These are phyloP conservation scores for Ellobius talpinus DNA, from an alignment of 2,113 vertebrate genomes.

Conservation along the genomic window DNA sequence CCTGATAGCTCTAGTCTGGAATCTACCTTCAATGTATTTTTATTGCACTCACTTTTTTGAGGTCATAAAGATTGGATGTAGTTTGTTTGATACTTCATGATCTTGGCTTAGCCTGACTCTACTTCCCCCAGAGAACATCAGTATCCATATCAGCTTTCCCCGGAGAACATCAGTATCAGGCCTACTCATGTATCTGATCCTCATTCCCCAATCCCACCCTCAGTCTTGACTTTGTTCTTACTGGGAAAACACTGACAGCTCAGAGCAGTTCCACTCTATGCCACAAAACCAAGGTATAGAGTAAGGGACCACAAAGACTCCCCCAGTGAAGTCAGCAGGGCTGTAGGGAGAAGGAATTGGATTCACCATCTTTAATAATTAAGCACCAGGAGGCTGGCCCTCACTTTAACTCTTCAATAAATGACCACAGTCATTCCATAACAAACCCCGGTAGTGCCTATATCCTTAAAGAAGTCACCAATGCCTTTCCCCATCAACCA, in stretches of 20 bases:
- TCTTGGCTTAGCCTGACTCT: not conserved
- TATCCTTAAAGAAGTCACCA: not conserved
- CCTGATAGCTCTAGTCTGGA: conserved; percentile 38
- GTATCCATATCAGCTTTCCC: too few relatives aligned
- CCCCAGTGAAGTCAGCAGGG: not conserved
- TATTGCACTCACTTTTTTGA: conserved; percentile 20
- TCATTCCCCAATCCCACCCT: not conserved
- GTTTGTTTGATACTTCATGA: not conserved
- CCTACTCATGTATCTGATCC: not conserved
- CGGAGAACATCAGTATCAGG: not conserved
- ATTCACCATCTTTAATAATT: not conserved
- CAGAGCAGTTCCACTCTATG: not conserved
- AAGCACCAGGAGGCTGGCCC: not conserved
- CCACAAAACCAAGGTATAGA: not conserved
- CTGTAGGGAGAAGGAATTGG: not conserved
- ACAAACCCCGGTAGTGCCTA: not conserved
- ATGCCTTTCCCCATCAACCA: not conserved
- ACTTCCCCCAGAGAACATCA: not conserved
- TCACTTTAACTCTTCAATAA: conserved; percentile 10
- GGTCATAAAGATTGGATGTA: not conserved
- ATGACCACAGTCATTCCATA: not conserved
- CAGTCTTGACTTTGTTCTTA: not conserved
- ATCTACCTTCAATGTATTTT: conserved; percentile 60
- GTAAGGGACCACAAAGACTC: not conserved
- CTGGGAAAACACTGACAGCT: not conserved